phyloP scores from a whole-genome alignment of 1,140 invertebrate species.

The Phortica variegata region DNA sequence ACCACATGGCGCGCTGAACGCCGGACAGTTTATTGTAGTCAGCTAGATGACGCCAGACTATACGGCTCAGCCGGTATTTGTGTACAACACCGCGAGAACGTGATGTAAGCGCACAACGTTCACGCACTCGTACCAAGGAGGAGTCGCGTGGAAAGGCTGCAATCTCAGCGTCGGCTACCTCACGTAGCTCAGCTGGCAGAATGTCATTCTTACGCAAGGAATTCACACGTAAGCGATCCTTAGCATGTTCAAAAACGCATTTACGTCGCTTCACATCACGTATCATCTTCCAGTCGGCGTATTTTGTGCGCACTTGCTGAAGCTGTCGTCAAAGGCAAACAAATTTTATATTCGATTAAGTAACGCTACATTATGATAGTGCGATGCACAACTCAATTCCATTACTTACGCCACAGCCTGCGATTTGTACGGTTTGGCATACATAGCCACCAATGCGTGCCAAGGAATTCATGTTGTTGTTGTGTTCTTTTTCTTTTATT shows the following conservation, averaged over 20 bases:
- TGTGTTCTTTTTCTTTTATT: background rate
- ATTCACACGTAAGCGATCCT: constrained; percentile 72
- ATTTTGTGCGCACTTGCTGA: constrained; percentile 71
- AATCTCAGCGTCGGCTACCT: constrained; percentile 74
- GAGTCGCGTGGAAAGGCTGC: constrained; percentile 75
- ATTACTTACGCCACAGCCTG: constrained; percentile 44
- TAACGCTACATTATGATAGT: background rate
- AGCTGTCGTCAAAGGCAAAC: constrained; percentile 49
- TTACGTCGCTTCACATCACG: constrained; percentile 79
- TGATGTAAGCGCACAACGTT: constrained; percentile 78
- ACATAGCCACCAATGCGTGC: constrained; percentile 32
- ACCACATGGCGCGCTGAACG: constrained; percentile 86
- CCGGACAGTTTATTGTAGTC: constrained; percentile 90
- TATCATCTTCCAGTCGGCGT: constrained; percentile 76
- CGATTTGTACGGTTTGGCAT: constrained; percentile 40
- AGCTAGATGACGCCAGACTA: constrained; percentile 81
- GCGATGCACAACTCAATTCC: background rate
- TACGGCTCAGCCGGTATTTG: constrained; percentile 81
- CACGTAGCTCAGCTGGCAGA: constrained; percentile 74
- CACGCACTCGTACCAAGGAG: constrained; percentile 63
- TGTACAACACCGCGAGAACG: constrained; percentile 71
- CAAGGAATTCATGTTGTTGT: constrained; percentile 38
- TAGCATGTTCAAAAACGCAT: constrained; percentile 69
- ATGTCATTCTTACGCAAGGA: constrained; percentile 78
- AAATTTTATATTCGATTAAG: background rate